phyloP scores from a whole-genome alignment of 2,888 invertebrate species.

The Mycogona germanica region DNA sequence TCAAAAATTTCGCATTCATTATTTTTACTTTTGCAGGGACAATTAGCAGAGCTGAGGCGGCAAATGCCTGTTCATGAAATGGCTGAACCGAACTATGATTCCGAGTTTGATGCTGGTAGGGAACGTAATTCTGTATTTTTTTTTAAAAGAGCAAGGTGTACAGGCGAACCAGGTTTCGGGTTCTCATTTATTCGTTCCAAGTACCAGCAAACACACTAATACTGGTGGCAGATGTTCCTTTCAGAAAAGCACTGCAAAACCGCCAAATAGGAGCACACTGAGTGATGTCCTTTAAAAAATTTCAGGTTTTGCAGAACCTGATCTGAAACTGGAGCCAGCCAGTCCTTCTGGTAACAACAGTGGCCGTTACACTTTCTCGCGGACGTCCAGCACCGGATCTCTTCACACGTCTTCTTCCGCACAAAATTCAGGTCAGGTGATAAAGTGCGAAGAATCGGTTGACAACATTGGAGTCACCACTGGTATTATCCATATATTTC shows the following conservation, averaged over 20 bases:
- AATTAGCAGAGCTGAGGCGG: too few species aligned
- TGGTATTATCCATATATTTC: background rate
- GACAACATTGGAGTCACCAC: background rate
- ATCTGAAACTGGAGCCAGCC: conserved; percentile 47
- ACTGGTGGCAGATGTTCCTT: too few species aligned
- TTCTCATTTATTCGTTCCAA: too few species aligned
- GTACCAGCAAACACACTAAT: too few species aligned
- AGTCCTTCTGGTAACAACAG: conserved; percentile 45
- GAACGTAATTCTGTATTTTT: too few species aligned
- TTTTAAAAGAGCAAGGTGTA: too few species aligned
- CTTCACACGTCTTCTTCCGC: conserved; percentile 66
- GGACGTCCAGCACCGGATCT: conserved; percentile 64
- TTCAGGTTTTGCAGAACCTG: conserved; percentile 35
- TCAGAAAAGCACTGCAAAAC: background rate
- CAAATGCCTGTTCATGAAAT: conserved; percentile 10
- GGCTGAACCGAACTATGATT: conserved; percentile 13
- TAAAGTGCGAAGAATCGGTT: too few species aligned
- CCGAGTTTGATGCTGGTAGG: conserved; percentile 16
- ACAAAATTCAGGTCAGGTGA: conserved; percentile 55
- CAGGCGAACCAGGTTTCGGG: too few species aligned
- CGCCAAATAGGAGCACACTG: too few species aligned
- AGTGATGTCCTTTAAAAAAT: background rate
- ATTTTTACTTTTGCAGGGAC: too few species aligned
- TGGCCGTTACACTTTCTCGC: conserved; percentile 46
- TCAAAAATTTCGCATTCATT: background rate